A percentile compares a stretch with the other conserved stretches of the same genome.
phyloP scores from a whole-genome alignment of 2,797 vertebrate species.

The Nannoperca obscura region DNA sequence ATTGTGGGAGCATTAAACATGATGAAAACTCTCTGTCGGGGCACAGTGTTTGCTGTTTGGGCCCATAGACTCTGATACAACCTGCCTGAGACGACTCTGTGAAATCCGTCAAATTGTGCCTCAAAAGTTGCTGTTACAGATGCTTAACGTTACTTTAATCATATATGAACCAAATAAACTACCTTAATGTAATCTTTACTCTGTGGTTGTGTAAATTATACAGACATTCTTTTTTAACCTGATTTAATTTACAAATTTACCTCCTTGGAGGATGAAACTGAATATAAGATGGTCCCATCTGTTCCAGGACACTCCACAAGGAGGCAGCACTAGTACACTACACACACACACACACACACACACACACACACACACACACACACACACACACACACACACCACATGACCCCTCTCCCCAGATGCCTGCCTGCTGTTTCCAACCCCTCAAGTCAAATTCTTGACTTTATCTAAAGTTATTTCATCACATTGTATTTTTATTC shows the following conservation, averaged over 20 bases:
- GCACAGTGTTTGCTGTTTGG: background rate
- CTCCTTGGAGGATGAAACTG: background rate
- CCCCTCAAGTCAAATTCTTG: background rate
- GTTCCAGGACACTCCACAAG: slow-evolving; percentile 3
- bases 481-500: background rate
- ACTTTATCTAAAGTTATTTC: too few relatives aligned
- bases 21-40: background rate
- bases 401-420: background rate
- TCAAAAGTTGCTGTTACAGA: background rate
- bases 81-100: background rate
- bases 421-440: background rate
- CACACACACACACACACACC: too few relatives aligned
- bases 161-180: background rate
- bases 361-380: too few relatives aligned
- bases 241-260: background rate
- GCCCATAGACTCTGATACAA: background rate
- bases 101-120: background rate
- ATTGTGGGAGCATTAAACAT: background rate
- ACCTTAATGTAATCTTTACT: background rate
- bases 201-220: background rate
- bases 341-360: too few relatives aligned
- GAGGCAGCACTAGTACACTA: slow-evolving; percentile 1
- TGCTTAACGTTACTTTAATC: background rate
- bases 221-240: background rate
- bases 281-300: background rate